A percentile compares a stretch with the other conserved stretches of the same genome.
Evolutionary conservation across 2,797 vertebrate genomes (phyloP).

Genomic region (Sebastes steindachneri): DNA sequence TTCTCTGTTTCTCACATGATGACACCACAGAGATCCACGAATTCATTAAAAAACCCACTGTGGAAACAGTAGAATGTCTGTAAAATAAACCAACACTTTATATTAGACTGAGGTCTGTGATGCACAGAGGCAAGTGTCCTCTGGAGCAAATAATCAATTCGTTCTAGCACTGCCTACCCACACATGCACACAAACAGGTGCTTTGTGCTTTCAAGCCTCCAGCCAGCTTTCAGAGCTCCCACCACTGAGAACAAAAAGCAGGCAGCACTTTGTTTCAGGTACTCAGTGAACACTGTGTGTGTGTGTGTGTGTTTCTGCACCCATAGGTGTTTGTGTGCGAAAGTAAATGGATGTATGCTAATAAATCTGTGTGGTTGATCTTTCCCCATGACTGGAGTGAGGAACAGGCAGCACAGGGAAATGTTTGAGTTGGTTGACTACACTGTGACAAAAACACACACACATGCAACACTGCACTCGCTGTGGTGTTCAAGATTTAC

Average conservation of each 20-base stretch:
- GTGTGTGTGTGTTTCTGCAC: not conserved
- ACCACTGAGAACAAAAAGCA: slow-evolving; percentile 49
- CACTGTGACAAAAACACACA: slow-evolving; percentile 1
- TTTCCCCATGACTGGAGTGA: slow-evolving; percentile 26
- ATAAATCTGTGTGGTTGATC: slow-evolving; percentile 11
- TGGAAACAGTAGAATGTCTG: not conserved
- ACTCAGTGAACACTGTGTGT: slow-evolving; percentile 15
- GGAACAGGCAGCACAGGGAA: not conserved
- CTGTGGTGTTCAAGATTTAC: slow-evolving; percentile 22
- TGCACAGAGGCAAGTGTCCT: slow-evolving; percentile 37
- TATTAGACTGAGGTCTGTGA: slow-evolving; percentile 18
- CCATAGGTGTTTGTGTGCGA: not conserved
- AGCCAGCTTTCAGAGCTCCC: slow-evolving; percentile 40
- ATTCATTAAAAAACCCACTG: not conserved
- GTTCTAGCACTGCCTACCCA: not conserved
- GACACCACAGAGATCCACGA: not conserved
- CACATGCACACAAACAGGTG: slow-evolving; percentile 12
- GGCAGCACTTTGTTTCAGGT: slow-evolving; percentile 41
- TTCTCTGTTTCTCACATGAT: not conserved
- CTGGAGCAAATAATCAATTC: slow-evolving; percentile 38
- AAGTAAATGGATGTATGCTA: slow-evolving; percentile 9
- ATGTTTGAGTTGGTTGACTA: not conserved
- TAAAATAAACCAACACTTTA: slow-evolving; percentile 27
- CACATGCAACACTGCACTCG: not conserved
- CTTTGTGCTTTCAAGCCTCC: slow-evolving; percentile 35